Evolutionary conservation across 2,888 invertebrate genomes (phyloP), one percentile per base, ranked within the genome.

Genomic region (Orthosia gracilis): DNA sequence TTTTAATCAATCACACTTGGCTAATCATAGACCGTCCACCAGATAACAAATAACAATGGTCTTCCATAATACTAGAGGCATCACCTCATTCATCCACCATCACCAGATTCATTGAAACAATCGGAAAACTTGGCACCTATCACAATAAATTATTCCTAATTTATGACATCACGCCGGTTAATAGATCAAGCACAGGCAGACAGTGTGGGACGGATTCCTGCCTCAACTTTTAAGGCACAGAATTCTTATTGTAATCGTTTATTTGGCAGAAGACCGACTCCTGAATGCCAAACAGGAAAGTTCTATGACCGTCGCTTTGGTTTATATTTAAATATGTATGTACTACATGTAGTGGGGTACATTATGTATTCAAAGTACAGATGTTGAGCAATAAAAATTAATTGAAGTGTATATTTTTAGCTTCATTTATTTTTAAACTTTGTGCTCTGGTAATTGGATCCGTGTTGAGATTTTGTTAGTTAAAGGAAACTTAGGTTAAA

Each of bases 241-340:
- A 92, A 93, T 94, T 92, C 92, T 90, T 92, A 96, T 96, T 96
- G 95, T 95, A 91, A 94, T 94, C 91, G 91, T 95, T 92, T 94
- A 95, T 96, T 96, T 96, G 96, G 96, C 94, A 93, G 90, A 90
- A 89, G 91, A 88, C 89, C 88, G 89, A 88, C 88, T 87, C 83
- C 83, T 93, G 96, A 94, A 96, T 96, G 94, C 94, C 93, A 96
- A 96, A 94, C 94, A 94, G 94, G 89, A 88, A 91, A 91, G 95
- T 95, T 95, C 95, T 91, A 93, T 93, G 95, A 95, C 95, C 95
- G 91, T 78, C 84, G 69, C 82, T 85, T 88, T 83, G 79, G 86
- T 87, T 86, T 69, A 87, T 84, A 89, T 89, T 91, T 90, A 87
- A 90, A 90, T 90, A 87, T 88, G 81, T 90, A 88, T 88, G 83